A percentile compares a stretch with the other conserved stretches of the same genome.
These are phyloP conservation scores for Ciona savignyi DNA, from an alignment of 23 tunicate species.

Conservation along the genomic window DNA sequence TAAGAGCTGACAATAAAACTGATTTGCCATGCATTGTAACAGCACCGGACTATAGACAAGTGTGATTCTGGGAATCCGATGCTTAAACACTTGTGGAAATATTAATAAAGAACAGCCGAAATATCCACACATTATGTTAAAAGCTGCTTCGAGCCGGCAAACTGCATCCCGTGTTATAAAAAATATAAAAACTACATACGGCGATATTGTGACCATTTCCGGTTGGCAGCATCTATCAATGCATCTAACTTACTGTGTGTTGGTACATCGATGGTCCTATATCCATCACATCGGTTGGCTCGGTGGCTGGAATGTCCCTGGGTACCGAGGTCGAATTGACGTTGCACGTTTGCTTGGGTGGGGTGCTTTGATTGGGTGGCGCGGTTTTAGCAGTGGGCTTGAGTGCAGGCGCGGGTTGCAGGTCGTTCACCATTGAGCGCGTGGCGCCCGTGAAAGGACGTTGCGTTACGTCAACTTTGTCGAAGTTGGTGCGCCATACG, in stretches of 20 bases:
- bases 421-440: constrained; percentile 5
- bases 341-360: background rate
- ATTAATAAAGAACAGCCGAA: no score
- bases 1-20: no score
- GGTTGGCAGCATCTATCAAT: no score
- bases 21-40: background rate
- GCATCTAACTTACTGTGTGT: constrained; percentile 33
- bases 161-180: no score
- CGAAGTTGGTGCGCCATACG: constrained; percentile 92
- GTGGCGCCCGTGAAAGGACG: constrained; percentile 2
- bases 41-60: no score
- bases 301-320: constrained; percentile 2
- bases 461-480: constrained; percentile 22
- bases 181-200: no score
- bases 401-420: background rate
- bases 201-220: no score
- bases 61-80: no score
- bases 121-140: no score
- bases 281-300: constrained; percentile 21
- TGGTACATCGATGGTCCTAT: constrained; percentile 57
- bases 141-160: no score
- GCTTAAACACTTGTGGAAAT: no score
- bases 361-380: background rate
- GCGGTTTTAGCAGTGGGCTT: constrained; percentile 16
- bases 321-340: background rate